Percentiles rank a stretch among this genome's conserved stretches.
Evolutionary conservation across 2,113 vertebrate species (phyloP).

Genomic region (Myotis lucifugus): DNA sequence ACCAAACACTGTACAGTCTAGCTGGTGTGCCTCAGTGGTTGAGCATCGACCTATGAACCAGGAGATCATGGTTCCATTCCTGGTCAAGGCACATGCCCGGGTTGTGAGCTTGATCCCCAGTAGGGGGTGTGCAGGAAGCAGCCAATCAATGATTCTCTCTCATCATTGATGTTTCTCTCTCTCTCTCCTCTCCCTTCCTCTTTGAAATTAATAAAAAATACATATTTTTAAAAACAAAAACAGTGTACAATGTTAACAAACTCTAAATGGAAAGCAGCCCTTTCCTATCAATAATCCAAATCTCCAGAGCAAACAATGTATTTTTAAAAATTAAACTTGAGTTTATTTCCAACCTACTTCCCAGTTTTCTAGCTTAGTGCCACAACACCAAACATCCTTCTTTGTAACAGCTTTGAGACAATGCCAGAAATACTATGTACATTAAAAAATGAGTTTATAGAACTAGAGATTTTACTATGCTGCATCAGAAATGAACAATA

Average conservation of each 20-base stretch:
- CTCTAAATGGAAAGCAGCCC: neutral
- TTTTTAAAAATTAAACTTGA: neutral
- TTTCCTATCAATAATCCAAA: neutral
- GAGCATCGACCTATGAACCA: too few relatives aligned
- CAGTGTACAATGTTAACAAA: neutral
- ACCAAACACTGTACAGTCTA: neutral
- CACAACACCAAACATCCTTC: neutral
- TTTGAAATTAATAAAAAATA: too few relatives aligned
- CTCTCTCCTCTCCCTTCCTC: too few relatives aligned
- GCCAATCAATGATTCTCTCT: too few relatives aligned
- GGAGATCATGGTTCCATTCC: too few relatives aligned
- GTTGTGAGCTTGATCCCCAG: too few relatives aligned
- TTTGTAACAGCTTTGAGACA: neutral
- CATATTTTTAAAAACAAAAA: neutral
- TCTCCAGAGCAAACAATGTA: neutral
- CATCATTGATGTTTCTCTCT: too few relatives aligned
- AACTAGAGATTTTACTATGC: neutral
- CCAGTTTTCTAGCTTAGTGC: neutral
- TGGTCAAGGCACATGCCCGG: too few relatives aligned
- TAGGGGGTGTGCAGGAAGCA: too few relatives aligned
- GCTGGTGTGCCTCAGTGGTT: too few relatives aligned
- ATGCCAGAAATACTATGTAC: neutral
- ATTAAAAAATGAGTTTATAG: neutral
- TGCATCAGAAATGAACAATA: neutral
- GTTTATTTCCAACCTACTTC: neutral